A percentile compares a stretch with the other conserved stretches of the same genome.
Conservation (phyloP, 2,888 invertebrate genomes). For the Eulithis testata region DNA sequence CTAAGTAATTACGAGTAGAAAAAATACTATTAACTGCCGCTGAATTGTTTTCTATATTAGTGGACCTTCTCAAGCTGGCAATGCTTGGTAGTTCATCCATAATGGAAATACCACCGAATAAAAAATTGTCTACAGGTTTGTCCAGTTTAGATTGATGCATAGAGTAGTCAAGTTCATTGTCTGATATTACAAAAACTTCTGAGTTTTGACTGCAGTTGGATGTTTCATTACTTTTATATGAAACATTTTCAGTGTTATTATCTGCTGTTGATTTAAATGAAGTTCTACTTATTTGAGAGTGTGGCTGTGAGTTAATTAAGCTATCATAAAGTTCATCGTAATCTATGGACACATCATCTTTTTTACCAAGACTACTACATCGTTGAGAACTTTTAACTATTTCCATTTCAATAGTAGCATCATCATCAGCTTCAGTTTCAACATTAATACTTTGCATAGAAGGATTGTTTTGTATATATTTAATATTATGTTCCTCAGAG, state of each 20-base stretch:
- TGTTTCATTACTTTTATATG: constrained; percentile 28
- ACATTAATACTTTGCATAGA: constrained; percentile 5
- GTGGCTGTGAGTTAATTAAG: constrained; percentile 16
- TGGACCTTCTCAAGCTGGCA: constrained; percentile 28
- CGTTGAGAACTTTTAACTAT: constrained; percentile 30
- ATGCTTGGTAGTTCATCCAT: constrained; percentile 48
- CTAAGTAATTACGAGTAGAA: constrained; percentile 7
- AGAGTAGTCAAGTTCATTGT: constrained; percentile 87
- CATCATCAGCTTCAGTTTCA: constrained; percentile 13
- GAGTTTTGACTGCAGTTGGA: constrained; percentile 55
- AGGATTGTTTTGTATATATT: constrained; percentile 18
- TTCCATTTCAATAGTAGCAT: constrained; percentile 20
- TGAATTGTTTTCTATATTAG: constrained; percentile 25
- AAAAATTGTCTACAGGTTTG: constrained; percentile 46
- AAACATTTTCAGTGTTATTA: constrained; percentile 9
- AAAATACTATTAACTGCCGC: constrained; percentile 9
- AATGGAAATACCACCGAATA: constrained; percentile 58
- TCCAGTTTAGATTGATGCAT: constrained; percentile 64
- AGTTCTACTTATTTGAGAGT: constrained; percentile 14
- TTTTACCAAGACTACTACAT: constrained; percentile 56
- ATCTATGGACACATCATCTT: constrained; percentile 66
- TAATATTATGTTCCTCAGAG: constrained; percentile 38
- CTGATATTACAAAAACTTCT: constrained; percentile 73
- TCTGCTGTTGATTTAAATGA: constrained; percentile 17
- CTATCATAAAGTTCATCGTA: constrained; percentile 66